Evolutionary conservation across 92 coral and sea anemone species (phyloP), one percentile per base, ranked within the genome.

Genomic region (Pocillopora meandrina): DNA sequence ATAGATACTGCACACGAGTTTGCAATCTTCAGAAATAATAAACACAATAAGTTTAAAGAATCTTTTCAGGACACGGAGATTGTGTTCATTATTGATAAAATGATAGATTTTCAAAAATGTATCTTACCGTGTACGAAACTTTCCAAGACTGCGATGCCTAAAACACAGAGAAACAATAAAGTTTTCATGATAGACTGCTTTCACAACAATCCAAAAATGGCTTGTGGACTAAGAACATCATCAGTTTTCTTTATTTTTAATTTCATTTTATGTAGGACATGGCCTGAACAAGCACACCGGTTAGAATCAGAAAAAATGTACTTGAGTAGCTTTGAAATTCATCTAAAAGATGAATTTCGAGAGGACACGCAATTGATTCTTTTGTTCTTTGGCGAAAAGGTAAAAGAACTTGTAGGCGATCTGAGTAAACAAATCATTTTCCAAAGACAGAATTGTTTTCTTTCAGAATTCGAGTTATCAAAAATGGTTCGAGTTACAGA

Each of bases 111-210:
- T 7, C 52, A 42, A 42, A 64, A 64, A 20, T 20, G 1, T 2
- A n/a, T 16, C 18, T 16, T 77, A 77, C 81, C 81, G 18, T 77
- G 42, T 18, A 69, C 57, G 34, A 61, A 34, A 61, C 81, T 59
- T 77, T 68, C 81, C 59, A 77, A 61, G 19, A 65, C 58, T 21
- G 65, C 70, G 35, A 77, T 13, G 59, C 69, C 57, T 57, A 77
- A 23, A 0, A 33, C 33, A 17, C 81, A 77, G 35, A 61, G 7
- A 62, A 77, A 35, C 70, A 61, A 13, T 18, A 6, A 5, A 2
- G 82, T 64, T 47, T 23, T 31, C 82, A 78, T 78, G 62, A 17
- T 75, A 26, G 47, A 52, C 42, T 15, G 61, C 31, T 19, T 64
- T 11, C 23, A 26, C 23, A 64, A 64, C 23, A 19, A 64, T 19